Percentiles rank a stretch among this genome's conserved stretches.
phyloP scores from a whole-genome alignment of 2,888 invertebrate species.

The Holacanthella duospinosa region DNA sequence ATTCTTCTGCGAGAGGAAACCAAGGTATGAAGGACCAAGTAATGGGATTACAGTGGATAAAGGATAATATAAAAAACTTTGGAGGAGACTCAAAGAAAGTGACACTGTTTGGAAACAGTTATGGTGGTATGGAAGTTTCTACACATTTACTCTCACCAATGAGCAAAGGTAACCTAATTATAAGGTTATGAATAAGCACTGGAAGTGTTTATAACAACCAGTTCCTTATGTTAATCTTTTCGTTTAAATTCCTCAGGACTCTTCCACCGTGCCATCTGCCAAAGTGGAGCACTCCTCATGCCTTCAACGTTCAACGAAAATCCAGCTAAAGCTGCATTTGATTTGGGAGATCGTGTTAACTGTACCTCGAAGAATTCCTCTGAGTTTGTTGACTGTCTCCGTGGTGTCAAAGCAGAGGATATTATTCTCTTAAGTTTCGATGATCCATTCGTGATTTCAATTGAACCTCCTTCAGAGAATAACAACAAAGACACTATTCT shows the following conservation, averaged over 20 bases:
- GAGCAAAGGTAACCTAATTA: conserved; percentile 14
- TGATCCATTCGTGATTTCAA: background rate
- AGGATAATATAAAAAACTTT: conserved; percentile 9
- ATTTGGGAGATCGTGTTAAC: background rate
- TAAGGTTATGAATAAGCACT: too few species aligned
- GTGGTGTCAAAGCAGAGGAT: background rate
- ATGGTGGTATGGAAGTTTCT: conserved; percentile 12
- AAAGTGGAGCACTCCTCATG: conserved; percentile 4
- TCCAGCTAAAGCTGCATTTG: background rate
- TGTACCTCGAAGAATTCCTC: background rate
- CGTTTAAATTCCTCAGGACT: background rate
- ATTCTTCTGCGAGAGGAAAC: conserved; percentile 6
- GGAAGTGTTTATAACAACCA: too few species aligned
- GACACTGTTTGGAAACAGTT: conserved; percentile 16
- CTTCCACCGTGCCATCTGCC: conserved; percentile 4
- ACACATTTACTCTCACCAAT: conserved; percentile 16
- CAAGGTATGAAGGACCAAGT: conserved; percentile 11
- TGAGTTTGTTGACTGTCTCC: background rate
- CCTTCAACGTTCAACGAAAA: background rate
- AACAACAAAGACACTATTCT: conserved; percentile 1
- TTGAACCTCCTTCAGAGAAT: conserved; percentile 6
- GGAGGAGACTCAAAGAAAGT: conserved; percentile 10
- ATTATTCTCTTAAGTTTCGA: background rate
- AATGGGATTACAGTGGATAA: conserved; percentile 8
- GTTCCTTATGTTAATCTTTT: background rate